Base-by-base conservation (phyloP, 2,797 vertebrate species). In the Sebastes trivittatus region DNA sequence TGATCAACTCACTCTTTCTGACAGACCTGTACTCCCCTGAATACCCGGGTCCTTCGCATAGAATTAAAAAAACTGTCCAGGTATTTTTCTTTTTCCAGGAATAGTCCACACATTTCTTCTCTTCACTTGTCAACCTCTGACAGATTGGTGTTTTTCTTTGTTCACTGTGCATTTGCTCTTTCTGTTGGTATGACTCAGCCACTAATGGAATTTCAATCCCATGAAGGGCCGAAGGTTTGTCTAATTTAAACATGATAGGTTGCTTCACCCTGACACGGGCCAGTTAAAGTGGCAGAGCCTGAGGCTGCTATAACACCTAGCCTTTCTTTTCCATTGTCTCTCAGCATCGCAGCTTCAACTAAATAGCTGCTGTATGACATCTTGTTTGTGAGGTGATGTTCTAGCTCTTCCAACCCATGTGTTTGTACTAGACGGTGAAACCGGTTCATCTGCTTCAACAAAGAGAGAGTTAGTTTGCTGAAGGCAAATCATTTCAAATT, bases 31-130 rank as follows among this genome's bases (percentile, higher is more conserved):
- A 99, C 94, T 98, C 98, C n/a, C 87, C 97, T 70, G 98, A 98
- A 85, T 98, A 98, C 88, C 98, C 98, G 13, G 98, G 98, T 58
- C 98, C 98, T 85, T 98, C 98, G 58, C 97, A 98, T 93, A 96
- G 98, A 95, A 98, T 98, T 90, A 99, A 98, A 93, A 98, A 99
- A 95, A 99, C 98, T 13, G 98, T 99, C 56, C 97, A 98, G 97
- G 98, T 99, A 89, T 77, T 34, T 4, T 7, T 23, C 6, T 5
- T 49, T 10, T 18, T 52, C 8, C 5, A 38, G 32, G 29, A 23
- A 46, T 6, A 23, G 13, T 36, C 22, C 95, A 75, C 18, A 25
- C n/a, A 3, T 77, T 56, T 73, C 20, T 56, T 23, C 2, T 70
- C 14, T 25, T 9, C 7, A 25, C 6, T 1, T 63, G 30, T 68